Evolutionary conservation across 2,888 invertebrate genomes (phyloP).

Genomic region (Chrysopilus asiliformis): DNA sequence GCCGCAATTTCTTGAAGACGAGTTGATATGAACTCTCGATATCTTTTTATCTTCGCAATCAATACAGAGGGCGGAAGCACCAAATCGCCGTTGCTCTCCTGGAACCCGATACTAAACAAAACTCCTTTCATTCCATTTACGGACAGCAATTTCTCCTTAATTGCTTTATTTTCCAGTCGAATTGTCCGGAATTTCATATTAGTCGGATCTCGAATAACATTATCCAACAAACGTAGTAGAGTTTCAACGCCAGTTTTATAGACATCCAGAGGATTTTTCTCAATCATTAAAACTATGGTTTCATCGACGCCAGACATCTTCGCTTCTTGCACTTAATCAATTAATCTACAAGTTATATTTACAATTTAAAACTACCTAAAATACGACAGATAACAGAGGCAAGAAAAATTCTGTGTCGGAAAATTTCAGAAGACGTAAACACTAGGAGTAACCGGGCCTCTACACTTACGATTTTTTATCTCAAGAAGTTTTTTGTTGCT

Average conservation of each 20-base stretch:
- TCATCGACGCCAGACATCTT: slow-evolving; percentile 12
- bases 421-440: no score
- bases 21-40: slow-evolving; percentile 23
- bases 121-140: slow-evolving; percentile 26
- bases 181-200: slow-evolving; percentile 32
- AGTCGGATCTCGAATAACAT: slow-evolving; percentile 30
- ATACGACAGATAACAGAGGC: no score
- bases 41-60: slow-evolving; percentile 27
- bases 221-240: slow-evolving; percentile 29
- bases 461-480: no score
- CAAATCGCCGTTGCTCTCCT: slow-evolving; percentile 20
- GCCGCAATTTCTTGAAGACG: no score
- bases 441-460: no score
- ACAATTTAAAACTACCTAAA: no score
- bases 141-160: slow-evolving; percentile 28
- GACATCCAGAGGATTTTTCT: slow-evolving; percentile 22
- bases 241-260: slow-evolving; percentile 32
- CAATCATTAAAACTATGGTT: slow-evolving; percentile 9
- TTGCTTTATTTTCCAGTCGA: slow-evolving; percentile 30
- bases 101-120: slow-evolving; percentile 31
- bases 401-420: no score
- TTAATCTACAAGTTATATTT: no score
- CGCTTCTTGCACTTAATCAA: no score
- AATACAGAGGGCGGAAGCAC: slow-evolving; percentile 25
- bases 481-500: no score